Evolutionary conservation across 2,888 invertebrate genomes (phyloP).

Genomic region (Xanthostigma xanthostigma): DNA sequence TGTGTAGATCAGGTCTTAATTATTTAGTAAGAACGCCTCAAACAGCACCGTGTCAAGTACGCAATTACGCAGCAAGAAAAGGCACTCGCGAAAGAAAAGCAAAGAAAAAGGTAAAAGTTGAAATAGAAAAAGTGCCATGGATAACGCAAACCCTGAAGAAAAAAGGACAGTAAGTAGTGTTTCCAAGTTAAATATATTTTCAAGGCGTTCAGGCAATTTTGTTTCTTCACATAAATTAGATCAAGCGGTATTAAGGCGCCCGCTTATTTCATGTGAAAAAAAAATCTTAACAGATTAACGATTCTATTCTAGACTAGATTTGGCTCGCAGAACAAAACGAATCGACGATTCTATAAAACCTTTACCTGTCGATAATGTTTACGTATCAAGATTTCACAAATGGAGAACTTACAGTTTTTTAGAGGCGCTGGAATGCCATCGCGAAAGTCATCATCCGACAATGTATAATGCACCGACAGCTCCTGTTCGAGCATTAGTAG

Average conservation of each 20-base stretch:
- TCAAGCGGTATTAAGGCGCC: background rate
- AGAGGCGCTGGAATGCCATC: conserved; percentile 63
- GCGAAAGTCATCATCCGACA: conserved; percentile 69
- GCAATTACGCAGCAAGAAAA: conserved; percentile 61
- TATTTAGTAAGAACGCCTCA: background rate
- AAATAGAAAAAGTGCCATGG: conserved; percentile 59
- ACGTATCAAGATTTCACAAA: conserved; percentile 36
- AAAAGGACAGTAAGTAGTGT: conserved; percentile 31
- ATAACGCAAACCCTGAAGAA: conserved; percentile 54
- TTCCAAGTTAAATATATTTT: background rate
- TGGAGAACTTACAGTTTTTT: conserved; percentile 48
- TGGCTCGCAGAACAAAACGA: conserved; percentile 34
- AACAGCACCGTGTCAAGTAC: conserved; percentile 8
- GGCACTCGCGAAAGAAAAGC: conserved; percentile 64
- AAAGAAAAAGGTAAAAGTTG: conserved; percentile 51
- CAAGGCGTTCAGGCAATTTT: background rate
- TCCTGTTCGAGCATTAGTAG: conserved; percentile 50
- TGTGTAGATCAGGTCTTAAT: too few relatives aligned
- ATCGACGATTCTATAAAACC: conserved; percentile 40
- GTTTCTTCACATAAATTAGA: conserved; percentile 2
- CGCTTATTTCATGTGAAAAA: background rate
- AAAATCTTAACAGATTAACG: conserved; percentile 8
- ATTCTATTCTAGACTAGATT: conserved; percentile 24
- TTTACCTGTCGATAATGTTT: conserved; percentile 50
- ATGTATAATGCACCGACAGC: conserved; percentile 67